Percentiles rank a stretch among this genome's conserved stretches.
Conservation (phyloP, 1,140 invertebrate genomes). For the Neodiprion virginianus region DNA sequence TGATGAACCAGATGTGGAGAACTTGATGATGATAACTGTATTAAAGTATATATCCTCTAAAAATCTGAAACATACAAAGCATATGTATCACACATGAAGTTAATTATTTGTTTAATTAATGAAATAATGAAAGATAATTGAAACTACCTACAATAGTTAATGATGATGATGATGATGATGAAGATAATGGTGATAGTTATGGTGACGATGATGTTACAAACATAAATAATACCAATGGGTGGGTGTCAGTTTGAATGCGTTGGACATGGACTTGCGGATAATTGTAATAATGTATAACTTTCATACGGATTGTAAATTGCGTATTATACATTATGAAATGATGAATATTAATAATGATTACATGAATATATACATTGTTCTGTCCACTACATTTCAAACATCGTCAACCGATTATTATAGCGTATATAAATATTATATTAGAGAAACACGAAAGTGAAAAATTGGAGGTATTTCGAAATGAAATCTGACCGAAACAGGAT, state of each 20-base stretch:
- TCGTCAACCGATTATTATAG: no score
- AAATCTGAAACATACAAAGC: constrained; percentile 45
- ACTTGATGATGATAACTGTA: constrained; percentile 15
- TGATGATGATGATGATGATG: constrained; percentile 11
- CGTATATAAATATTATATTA: neutral
- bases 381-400: constrained; percentile 46
- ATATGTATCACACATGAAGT: constrained; percentile 33
- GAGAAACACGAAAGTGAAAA: neutral
- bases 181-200: neutral
- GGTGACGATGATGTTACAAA: constrained; percentile 8
- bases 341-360: constrained; percentile 37
- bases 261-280: constrained; percentile 44
- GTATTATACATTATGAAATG: constrained; percentile 54
- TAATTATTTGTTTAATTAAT: constrained; percentile 26
- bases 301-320: constrained; percentile 51
- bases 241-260: constrained; percentile 54
- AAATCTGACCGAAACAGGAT: neutral
- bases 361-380: constrained; percentile 48
- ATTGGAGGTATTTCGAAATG: constrained; percentile 23
- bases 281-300: constrained; percentile 57
- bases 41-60: constrained; percentile 44
- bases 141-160: constrained; percentile 18
- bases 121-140: constrained; percentile 24
- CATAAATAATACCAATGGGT: constrained; percentile 29
- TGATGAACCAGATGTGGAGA: constrained; percentile 9